A percentile compares a stretch with the other conserved stretches of the same genome.
Conservation (phyloP, 2,888 invertebrate species). For the Leucoma salicis region DNA sequence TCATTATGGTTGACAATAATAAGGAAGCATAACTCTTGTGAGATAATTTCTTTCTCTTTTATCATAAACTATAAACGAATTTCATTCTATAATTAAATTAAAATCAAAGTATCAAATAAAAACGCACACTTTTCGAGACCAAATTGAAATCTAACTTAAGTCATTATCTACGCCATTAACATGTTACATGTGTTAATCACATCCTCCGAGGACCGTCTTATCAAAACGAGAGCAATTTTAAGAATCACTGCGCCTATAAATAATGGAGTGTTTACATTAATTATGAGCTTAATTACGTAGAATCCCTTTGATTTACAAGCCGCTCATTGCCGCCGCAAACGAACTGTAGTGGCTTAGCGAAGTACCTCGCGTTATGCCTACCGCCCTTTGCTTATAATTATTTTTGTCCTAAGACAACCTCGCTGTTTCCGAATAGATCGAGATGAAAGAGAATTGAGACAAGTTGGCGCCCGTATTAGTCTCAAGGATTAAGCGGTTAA, state of each 20-base stretch:
- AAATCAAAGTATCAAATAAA: conserved; percentile 26
- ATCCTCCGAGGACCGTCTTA: conserved; percentile 61
- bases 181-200: conserved; percentile 72
- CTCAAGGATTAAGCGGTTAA: conserved; percentile 56
- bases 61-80: conserved; percentile 35
- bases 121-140: conserved; percentile 24
- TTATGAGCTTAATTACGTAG: conserved; percentile 81
- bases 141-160: conserved; percentile 40
- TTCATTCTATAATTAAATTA: conserved; percentile 43
- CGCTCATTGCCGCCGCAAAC: conserved; percentile 77
- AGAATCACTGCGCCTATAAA: conserved; percentile 78
- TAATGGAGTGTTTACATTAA: conserved; percentile 78
- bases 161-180: conserved; percentile 66
- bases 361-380: conserved; percentile 64
- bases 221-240: conserved; percentile 76
- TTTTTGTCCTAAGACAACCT: conserved; percentile 69
- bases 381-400: conserved; percentile 68
- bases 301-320: conserved; percentile 82
- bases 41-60: conserved; percentile 47
- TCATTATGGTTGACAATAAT: conserved; percentile 53
- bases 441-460: conserved; percentile 77
- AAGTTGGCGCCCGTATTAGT: conserved; percentile 60
- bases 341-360: conserved; percentile 78
- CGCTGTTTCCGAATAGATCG: conserved; percentile 49
- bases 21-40: conserved; percentile 65